Percentiles rank a stretch among this genome's conserved stretches.
These are phyloP conservation scores for Geopemphigus sp. DNA, from an alignment of 1,140 invertebrate species.

Conservation along the genomic window DNA sequence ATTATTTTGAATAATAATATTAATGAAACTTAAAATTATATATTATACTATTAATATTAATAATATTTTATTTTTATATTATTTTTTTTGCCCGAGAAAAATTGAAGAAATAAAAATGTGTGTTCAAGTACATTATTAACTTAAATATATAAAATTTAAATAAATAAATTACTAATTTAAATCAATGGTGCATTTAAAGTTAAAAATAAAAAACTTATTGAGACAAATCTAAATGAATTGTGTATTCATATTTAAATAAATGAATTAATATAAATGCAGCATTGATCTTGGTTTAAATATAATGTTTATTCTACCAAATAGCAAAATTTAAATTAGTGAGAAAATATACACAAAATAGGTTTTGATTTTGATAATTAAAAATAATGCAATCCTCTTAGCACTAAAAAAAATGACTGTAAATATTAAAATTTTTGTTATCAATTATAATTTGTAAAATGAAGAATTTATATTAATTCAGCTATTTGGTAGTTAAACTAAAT, in stretches of 20 bases:
- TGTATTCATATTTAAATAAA: background rate
- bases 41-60: no score
- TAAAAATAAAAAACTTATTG: background rate
- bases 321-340: constrained; percentile 5
- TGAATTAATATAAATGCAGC: constrained; percentile 1
- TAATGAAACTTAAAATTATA: no score
- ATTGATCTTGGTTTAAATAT: background rate
- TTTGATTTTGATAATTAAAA: background rate
- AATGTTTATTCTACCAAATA: background rate
- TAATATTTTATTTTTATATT: no score
- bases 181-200: constrained; percentile 17
- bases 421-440: background rate
- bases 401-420: no score
- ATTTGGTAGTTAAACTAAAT: constrained; percentile 1
- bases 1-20: no score
- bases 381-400: background rate
- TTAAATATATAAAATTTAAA: background rate
- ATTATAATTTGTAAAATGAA: background rate
- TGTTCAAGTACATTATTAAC: background rate
- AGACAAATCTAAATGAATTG: background rate
- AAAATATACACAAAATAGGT: background rate
- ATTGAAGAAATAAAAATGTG: background rate
- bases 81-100: background rate
- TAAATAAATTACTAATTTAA: background rate
- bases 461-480: constrained; percentile 12